Base-by-base conservation (phyloP, 2,797 vertebrate species). In the Acipenser oxyrinchus region DNA sequence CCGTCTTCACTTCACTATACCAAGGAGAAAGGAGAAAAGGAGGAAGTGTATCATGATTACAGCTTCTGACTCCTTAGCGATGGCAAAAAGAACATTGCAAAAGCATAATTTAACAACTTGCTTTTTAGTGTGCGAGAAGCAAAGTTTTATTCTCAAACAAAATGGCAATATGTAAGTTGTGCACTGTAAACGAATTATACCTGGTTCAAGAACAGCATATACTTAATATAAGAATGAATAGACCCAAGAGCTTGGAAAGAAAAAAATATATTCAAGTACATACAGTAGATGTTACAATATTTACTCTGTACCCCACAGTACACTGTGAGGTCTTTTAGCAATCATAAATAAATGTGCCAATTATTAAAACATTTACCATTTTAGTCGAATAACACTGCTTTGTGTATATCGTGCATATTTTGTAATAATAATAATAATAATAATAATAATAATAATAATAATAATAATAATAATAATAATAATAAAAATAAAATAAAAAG, bases 291-390 rank as follows among this genome's bases (percentile, higher is more conserved):
- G 82, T 88, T 88, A 86, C 93, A 89, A 78, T 93, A 90, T 92
- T 91, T 93, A 90, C 90, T 80, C 89, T 37, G 71, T 90, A 89
- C 90, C 85, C 90, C 84, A 86, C 81, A 73, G 86, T 88, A 78
- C 89, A 89, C 80, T 85, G 84, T 88, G 80, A 90, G 85, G 80
- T 82, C 90, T 85, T 84, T 87, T 91, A 88, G 83, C 84, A 79
- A 88, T 90, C 86, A 86, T 87, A 81, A 90, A 88, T 93, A 89
- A 91, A 92, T 83, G 95, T 97, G 94, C 95, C 96, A 97, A 95
- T 87, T 92, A 91, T 88, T 85, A 77, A 91, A 94, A 87, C 90
- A 88, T 91, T 90, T 90, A 88, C 81, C 82, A 80, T 88, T 83
- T 85, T 90, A 92, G 84, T 90, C 86, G 77, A 68, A 73, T 80